A percentile compares a stretch with the other conserved stretches of the same genome.
Evolutionary conservation across 2,113 vertebrate genomes (phyloP).

Genomic region (Pluvialis apricaria): DNA sequence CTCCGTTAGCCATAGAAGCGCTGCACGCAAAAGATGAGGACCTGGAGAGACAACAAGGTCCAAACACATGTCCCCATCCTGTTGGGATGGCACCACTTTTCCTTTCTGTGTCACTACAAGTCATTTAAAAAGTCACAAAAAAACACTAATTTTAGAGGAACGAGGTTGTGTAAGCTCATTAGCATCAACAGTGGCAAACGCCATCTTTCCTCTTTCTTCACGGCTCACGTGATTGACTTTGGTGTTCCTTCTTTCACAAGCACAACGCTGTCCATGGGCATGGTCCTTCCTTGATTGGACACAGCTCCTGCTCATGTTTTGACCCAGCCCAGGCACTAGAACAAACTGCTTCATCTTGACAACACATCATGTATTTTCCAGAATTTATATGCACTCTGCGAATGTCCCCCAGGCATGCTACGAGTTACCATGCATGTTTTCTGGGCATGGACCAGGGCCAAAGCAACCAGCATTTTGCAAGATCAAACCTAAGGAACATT

Average conservation of each 20-base stretch:
- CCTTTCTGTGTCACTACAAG: neutral
- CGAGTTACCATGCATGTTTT: neutral
- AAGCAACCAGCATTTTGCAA: neutral
- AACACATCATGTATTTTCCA: neutral
- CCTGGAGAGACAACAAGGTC: neutral
- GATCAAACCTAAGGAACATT: neutral
- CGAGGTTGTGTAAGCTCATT: neutral
- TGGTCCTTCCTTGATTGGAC: neutral
- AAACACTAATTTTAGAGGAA: neutral
- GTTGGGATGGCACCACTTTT: neutral
- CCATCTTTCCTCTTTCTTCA: neutral
- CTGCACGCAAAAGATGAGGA: neutral
- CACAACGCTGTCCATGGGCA: neutral
- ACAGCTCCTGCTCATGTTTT: neutral
- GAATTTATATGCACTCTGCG: neutral
- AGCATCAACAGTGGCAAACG: neutral
- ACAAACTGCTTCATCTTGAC: neutral
- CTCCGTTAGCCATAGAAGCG: neutral
- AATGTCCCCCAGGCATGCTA: neutral
- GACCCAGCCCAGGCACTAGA: neutral
- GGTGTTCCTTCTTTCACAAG: neutral
- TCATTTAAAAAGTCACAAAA: neutral
- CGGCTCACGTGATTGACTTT: neutral
- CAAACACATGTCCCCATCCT: neutral
- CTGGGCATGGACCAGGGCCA: neutral